These are phyloP conservation scores for Rhagologus leucostigma DNA, from an alignment of 2,113 vertebrate genomes.

Conservation along the genomic window DNA sequence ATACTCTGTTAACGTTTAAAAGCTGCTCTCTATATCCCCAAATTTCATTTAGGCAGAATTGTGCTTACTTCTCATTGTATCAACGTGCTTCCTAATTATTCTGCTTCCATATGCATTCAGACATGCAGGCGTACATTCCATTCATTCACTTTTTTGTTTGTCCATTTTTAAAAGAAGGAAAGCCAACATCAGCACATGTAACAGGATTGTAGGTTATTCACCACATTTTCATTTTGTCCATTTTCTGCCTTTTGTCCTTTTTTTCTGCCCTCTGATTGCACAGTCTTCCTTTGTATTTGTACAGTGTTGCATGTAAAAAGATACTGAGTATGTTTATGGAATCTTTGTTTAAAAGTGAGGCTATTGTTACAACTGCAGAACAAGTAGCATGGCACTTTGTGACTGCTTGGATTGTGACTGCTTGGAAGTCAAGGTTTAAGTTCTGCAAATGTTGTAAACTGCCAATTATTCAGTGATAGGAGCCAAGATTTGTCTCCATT, in stretches of 20 bases:
- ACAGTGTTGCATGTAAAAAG: neutral
- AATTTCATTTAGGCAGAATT: neutral
- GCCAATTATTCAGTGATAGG: neutral
- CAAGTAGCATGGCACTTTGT: neutral
- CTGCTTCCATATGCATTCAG: neutral
- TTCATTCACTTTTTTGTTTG: neutral
- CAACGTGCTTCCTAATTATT: neutral
- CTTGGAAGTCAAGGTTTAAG: neutral
- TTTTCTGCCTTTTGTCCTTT: neutral
- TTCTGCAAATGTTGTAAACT: neutral
- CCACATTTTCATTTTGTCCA: neutral
- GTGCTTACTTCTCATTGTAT: neutral
- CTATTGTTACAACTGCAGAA: neutral
- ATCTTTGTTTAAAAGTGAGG: neutral
- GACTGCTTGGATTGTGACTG: neutral
- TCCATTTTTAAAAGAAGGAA: neutral
- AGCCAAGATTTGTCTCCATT: neutral
- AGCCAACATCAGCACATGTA: neutral
- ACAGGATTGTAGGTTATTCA: neutral
- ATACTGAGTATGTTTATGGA: neutral
- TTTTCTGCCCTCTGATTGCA: neutral
- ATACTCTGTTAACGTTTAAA: neutral
- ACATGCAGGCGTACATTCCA: neutral
- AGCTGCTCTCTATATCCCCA: neutral
- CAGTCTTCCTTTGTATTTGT: neutral